Evolutionary conservation across 2,113 vertebrate genomes (phyloP).

Genomic region (Scophthalmus maximus): DNA sequence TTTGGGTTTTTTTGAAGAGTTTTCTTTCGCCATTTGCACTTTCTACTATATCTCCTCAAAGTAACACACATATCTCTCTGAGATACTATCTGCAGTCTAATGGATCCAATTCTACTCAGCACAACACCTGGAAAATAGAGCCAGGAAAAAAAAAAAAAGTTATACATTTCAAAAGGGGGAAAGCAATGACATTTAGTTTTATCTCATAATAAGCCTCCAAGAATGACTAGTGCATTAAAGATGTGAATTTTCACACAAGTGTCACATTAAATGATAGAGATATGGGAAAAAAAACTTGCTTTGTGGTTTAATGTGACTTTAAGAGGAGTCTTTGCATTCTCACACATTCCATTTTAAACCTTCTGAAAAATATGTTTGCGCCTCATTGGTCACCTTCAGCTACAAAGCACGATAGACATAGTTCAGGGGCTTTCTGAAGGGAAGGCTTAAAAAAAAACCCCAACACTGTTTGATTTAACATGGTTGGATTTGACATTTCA

Average conservation of each 20-base stretch:
- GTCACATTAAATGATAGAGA: conserved; percentile 52
- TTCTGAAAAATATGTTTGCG: conserved; percentile 44
- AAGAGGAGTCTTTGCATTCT: conserved; percentile 38
- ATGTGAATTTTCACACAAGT: conserved; percentile 11
- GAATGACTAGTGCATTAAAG: conserved; percentile 31
- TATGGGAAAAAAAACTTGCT: conserved; percentile 17
- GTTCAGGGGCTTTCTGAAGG: not conserved
- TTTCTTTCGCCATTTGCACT: not conserved
- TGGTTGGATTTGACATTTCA: conserved; percentile 39
- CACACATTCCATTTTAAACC: conserved; percentile 63
- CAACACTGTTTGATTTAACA: not conserved
- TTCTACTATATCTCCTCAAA: conserved; percentile 28
- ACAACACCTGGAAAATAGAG: conserved; percentile 29
- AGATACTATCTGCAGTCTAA: conserved; percentile 21
- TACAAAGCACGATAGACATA: conserved; percentile 25
- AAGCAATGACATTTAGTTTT: conserved; percentile 65
- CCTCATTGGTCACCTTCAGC: conserved; percentile 42
- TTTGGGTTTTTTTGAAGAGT: not conserved
- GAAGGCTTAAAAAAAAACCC: not conserved
- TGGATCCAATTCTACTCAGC: conserved; percentile 19
- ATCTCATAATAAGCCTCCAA: conserved; percentile 48
- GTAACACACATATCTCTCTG: conserved; percentile 12
- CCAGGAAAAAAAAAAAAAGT: conserved; percentile 28
- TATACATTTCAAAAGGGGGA: conserved; percentile 31
- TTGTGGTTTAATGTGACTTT: conserved; percentile 50